A percentile compares a stretch with the other conserved stretches of the same genome.
phyloP scores from a whole-genome alignment of 2,797 vertebrate species.

The Micropoecilia bifurca region DNA sequence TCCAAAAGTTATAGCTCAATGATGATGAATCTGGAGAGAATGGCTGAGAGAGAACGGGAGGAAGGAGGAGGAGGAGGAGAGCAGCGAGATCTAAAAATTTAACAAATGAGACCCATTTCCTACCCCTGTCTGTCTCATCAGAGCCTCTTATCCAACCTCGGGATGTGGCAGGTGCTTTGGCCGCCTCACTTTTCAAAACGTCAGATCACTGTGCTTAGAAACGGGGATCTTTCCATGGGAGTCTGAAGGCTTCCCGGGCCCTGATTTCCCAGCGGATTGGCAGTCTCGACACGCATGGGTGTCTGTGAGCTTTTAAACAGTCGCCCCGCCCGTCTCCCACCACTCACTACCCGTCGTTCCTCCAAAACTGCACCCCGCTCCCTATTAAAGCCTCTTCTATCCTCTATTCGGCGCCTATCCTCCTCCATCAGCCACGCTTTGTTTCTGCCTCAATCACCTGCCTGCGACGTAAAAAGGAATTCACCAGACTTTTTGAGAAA shows the following conservation, averaged over 20 bases:
- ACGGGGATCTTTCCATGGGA: slow-evolving; percentile 67
- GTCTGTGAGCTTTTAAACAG: slow-evolving; percentile 76
- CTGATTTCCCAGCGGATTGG: slow-evolving; percentile 81
- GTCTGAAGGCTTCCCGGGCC: slow-evolving; percentile 68
- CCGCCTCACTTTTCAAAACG: slow-evolving; percentile 74
- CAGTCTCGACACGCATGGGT: slow-evolving; percentile 78
- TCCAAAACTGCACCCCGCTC: slow-evolving; percentile 45
- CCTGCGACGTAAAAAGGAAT: slow-evolving; percentile 37
- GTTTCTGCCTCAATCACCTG: slow-evolving; percentile 56
- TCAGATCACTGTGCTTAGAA: slow-evolving; percentile 73
- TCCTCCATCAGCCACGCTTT: slow-evolving; percentile 39
- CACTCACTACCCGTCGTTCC: slow-evolving; percentile 24
- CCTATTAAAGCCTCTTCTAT: slow-evolving; percentile 50
- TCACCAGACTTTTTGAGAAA: slow-evolving; percentile 42
- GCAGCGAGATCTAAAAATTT: slow-evolving; percentile 64
- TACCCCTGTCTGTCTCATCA: slow-evolving; percentile 64
- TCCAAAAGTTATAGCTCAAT: slow-evolving; percentile 68
- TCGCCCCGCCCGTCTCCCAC: slow-evolving; percentile 30
- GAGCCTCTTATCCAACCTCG: slow-evolving; percentile 54
- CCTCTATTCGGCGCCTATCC: slow-evolving; percentile 35
- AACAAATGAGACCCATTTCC: slow-evolving; percentile 74
- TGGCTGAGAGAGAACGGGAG: slow-evolving; percentile 18
- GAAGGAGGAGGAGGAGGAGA: slow-evolving; percentile 36
- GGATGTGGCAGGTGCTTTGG: slow-evolving; percentile 74
- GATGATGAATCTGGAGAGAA: slow-evolving; percentile 70